Percentiles rank a stretch among this genome's conserved stretches.
Evolutionary conservation across 2,888 invertebrate species (phyloP).

Genomic region (Steromphala cineraria): DNA sequence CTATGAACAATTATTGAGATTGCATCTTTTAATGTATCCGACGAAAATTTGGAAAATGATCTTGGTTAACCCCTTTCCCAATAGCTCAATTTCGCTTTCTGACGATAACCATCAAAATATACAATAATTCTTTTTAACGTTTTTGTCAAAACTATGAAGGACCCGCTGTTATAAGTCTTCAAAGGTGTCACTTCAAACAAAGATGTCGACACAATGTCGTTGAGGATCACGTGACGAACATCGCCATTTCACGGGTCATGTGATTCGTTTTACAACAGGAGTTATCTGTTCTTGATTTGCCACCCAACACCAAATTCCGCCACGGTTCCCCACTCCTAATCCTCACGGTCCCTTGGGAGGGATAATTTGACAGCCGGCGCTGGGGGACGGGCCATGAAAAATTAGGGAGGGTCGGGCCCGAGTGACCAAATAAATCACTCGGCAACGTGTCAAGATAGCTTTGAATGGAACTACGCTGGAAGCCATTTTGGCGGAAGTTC

Average conservation of each 20-base stretch:
- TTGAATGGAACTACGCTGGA: neutral
- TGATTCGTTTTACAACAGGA: neutral
- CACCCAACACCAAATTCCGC: neutral
- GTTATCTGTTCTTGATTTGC: conserved; percentile 1
- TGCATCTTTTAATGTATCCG: no score
- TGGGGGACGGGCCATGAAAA: neutral
- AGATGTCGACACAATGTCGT: conserved; percentile 1
- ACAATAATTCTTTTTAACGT: neutral
- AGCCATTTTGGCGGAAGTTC: conserved; percentile 12
- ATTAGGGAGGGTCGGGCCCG: conserved; percentile 8
- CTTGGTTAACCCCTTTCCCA: neutral
- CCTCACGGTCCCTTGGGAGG: neutral
- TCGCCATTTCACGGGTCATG: neutral
- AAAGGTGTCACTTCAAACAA: conserved; percentile 7
- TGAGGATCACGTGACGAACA: conserved; percentile 1
- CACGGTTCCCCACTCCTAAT: neutral
- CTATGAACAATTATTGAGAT: no score
- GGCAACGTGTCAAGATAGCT: conserved; percentile 4
- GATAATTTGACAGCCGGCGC: conserved; percentile 4
- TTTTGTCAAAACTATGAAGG: conserved; percentile 5
- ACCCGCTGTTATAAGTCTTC: neutral
- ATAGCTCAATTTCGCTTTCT: neutral
- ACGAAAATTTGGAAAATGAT: no score
- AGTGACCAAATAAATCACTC: conserved; percentile 20
- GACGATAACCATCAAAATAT: conserved; percentile 5